phyloP scores from a whole-genome alignment of 1,140 invertebrate species.

The Aleiodes sp. region DNA sequence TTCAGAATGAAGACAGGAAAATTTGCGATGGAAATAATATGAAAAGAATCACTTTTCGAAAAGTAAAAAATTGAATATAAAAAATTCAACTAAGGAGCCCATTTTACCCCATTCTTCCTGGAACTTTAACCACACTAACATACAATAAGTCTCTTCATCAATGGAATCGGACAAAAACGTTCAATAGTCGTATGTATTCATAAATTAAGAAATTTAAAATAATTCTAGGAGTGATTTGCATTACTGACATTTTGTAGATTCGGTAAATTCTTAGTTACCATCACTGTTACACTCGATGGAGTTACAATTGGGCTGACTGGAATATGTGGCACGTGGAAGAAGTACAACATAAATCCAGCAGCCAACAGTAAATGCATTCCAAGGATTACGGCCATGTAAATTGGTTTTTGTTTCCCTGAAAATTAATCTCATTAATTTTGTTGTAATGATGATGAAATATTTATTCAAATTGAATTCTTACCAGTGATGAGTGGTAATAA shows the following conservation, averaged over 20 bases:
- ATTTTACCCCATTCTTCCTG: too few relatives aligned
- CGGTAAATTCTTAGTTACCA: not conserved
- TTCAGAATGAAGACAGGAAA: too few relatives aligned
- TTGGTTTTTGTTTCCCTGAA: conserved; percentile 71
- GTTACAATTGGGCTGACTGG: too few relatives aligned
- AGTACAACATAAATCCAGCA: conserved; percentile 85
- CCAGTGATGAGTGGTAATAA: conserved; percentile 80
- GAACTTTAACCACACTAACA: not conserved
- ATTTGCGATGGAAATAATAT: too few relatives aligned
- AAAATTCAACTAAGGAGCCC: too few relatives aligned
- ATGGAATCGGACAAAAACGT: not conserved
- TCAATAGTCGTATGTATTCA: too few relatives aligned
- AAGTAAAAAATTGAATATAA: too few relatives aligned
- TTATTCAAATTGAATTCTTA: conserved; percentile 52
- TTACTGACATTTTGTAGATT: too few relatives aligned
- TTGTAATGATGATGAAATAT: too few relatives aligned
- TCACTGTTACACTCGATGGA: not conserved
- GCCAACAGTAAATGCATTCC: conserved; percentile 83
- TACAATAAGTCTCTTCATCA: not conserved
- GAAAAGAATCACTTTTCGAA: too few relatives aligned
- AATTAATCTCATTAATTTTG: conserved; percentile 30
- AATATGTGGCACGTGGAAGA: conserved; percentile 67
- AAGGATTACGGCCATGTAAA: conserved; percentile 75
- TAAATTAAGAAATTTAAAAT: too few relatives aligned
- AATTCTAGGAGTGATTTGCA: too few relatives aligned